Percentiles rank a stretch among this genome's conserved stretches.
These are phyloP conservation scores for Delphinus delphis DNA, from an alignment of 2,113 vertebrate genomes.

Conservation along the genomic window DNA sequence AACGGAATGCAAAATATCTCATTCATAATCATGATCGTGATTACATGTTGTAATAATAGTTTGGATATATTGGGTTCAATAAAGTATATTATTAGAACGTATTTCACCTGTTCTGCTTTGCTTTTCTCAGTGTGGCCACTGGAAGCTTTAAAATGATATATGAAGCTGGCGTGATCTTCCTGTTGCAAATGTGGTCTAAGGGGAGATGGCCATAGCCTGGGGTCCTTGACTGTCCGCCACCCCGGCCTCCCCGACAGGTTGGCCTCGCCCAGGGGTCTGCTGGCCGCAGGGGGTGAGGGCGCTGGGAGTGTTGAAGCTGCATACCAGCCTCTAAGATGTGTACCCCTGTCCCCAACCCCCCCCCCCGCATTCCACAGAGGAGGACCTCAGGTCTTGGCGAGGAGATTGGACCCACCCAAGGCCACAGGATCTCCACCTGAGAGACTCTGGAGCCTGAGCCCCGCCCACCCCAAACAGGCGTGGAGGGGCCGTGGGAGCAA, in stretches of 20 bases:
- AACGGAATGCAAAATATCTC: not conserved
- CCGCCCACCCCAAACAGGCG: not conserved
- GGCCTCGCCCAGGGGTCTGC: not conserved
- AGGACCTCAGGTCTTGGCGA: not conserved
- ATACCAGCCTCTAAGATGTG: fast-evolving
- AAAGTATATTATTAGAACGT: not conserved
- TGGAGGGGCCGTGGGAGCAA: no score
- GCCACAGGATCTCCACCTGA: not conserved
- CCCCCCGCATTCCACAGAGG: not conserved
- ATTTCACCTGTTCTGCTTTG: not conserved
- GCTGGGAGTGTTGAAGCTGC: not conserved
- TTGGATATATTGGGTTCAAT: not conserved
- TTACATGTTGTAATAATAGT: fast-evolving
- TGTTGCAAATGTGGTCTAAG: not conserved
- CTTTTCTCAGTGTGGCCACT: not conserved
- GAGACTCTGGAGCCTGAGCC: no score
- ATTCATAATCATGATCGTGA: fast-evolving
- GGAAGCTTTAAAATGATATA: not conserved
- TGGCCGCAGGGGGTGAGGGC: fast-evolving
- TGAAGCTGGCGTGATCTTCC: not conserved
- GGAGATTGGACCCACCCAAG: not conserved
- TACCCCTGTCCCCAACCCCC: fast-evolving
- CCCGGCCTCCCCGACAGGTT: not conserved
- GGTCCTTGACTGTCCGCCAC: no score
- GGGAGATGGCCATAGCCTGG: not conserved